A percentile compares a stretch with the other conserved stretches of the same genome.
Conservation (phyloP, 2,797 vertebrate species). For the Coccyzus lansbergi region DNA sequence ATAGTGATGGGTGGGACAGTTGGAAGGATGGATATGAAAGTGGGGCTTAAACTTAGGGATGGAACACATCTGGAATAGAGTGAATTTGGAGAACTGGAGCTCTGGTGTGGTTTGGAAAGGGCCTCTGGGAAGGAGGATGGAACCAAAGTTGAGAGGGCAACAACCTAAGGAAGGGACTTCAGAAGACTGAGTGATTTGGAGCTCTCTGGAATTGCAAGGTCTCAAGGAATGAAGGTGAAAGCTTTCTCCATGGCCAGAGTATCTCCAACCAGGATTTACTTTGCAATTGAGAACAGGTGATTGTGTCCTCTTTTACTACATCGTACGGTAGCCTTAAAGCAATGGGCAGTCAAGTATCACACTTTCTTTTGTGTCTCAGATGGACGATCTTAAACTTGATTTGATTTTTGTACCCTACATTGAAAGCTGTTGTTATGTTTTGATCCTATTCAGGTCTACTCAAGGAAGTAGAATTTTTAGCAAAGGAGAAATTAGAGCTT, state of each 20-base stretch:
- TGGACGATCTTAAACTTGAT: neutral
- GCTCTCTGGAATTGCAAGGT: neutral
- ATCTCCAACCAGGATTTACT: neutral
- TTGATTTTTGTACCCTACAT: neutral
- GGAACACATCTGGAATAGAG: neutral
- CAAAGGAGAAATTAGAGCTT: slow-evolving; percentile 86
- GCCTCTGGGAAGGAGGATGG: neutral
- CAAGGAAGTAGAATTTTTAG: slow-evolving; percentile 85
- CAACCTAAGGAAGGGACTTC: neutral
- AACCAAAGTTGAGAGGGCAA: neutral
- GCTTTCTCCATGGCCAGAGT: neutral
- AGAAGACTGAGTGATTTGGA: neutral
- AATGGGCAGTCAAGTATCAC: neutral
- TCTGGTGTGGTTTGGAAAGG: neutral
- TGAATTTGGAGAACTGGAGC: neutral
- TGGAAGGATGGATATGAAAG: neutral
- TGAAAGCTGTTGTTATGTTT: neutral
- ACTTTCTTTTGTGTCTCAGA: neutral
- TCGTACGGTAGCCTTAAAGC: rapidly evolving
- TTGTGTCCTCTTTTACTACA: neutral
- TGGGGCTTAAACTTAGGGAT: neutral
- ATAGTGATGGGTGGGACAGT: neutral
- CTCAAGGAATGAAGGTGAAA: neutral
- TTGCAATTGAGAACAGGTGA: neutral
- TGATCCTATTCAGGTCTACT: slow-evolving; percentile 79